Evolutionary conservation across 2,888 invertebrate species (phyloP), one percentile per base, ranked within the genome.

Genomic region (Herminia tarsipennalis): DNA sequence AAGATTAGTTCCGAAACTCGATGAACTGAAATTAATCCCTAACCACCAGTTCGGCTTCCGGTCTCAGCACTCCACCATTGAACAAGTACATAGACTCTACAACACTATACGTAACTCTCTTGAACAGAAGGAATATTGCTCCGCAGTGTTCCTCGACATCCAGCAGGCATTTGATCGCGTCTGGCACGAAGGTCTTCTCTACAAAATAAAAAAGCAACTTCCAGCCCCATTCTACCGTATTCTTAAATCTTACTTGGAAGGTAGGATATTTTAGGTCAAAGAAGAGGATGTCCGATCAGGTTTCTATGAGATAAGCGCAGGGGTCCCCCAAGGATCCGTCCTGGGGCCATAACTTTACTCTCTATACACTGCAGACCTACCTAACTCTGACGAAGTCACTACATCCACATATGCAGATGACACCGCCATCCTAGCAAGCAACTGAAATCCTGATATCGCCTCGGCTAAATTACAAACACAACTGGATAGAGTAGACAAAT

Each of bases 371-470:
- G 22, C 49, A 3, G 50, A 55, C 16, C 32, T 57, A 1, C 47
- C 50, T 2, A 1, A 10, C 0, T 5, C 29, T 1, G 10, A n/a
- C 5, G 9, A 34, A 1, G 18, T 46, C 1, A 24, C 24, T 0
- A 41, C 33, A 0, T 56, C 56, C 6, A 58, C 57, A 5, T 54
- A 30, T 25, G 53, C 57, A 0, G 58, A 55, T 18, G 50, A 64
- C 16, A 53, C 51, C 0, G 56, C 57, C 5, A 5, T 42, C 2
- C 17, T 46, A 1, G 18, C 51, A 0, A 27, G 41, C n/a, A n/a
- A 41, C 5, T 21, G 8, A 5, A 12, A 48, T 5, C 54, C 49
- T 1, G 5, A 5, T 0, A 13, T 2, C 13, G 57, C 53, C 0
- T 42, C 51, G 10, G 0, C 5, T 9, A 33, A 3, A 0, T 35